Evolutionary conservation across 2,797 vertebrate species (phyloP).

Genomic region (Hapalemur alaotrensis): DNA sequence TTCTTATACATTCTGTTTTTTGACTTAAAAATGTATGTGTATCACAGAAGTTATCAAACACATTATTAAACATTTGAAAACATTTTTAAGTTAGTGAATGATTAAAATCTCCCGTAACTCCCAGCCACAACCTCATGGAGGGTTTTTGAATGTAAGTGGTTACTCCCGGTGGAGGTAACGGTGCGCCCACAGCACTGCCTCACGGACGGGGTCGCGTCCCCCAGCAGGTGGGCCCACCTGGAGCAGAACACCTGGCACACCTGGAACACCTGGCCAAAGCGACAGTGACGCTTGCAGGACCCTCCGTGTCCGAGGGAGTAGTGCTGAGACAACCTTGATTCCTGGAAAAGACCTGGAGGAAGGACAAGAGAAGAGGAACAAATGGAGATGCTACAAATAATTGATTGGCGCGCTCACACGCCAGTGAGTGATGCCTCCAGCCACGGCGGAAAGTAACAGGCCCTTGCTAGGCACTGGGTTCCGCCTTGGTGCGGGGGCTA

Average conservation of each 20-base stretch:
- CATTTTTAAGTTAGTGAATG: background rate
- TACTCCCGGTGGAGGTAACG: too few species aligned
- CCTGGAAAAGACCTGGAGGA: background rate
- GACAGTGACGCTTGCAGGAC: rapidly evolving
- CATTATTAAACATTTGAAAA: background rate
- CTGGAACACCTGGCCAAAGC: background rate
- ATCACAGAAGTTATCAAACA: background rate
- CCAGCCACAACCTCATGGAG: rapidly evolving
- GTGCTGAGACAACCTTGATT: rapidly evolving
- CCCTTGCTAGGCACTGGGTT: background rate
- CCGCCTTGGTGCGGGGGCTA: too few species aligned
- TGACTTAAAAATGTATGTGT: background rate
- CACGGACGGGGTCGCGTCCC: rapidly evolving
- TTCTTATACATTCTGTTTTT: background rate
- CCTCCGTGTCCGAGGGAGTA: rapidly evolving
- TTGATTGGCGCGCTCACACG: background rate
- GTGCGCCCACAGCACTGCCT: background rate
- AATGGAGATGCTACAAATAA: rapidly evolving
- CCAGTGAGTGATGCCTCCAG: background rate
- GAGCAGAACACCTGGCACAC: background rate
- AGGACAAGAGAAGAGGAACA: too few species aligned
- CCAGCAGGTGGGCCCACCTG: rapidly evolving
- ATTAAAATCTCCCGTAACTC: background rate
- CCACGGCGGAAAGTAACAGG: rapidly evolving
- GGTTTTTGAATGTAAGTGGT: rapidly evolving